Conservation (phyloP, 2,888 invertebrate species). For the Augiades crinisus region DNA sequence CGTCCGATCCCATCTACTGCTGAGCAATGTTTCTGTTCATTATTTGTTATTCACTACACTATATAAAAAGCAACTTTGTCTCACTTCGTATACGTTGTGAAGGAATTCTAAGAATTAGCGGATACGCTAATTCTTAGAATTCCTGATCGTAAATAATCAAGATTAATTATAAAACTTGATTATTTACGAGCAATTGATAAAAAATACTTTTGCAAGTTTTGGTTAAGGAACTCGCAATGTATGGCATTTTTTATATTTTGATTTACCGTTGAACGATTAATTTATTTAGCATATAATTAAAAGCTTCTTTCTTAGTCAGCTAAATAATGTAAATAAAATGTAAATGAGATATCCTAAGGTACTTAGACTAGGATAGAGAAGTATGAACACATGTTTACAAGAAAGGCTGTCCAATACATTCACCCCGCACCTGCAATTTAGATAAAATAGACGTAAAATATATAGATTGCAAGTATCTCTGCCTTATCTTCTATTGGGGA, state of each 20-base stretch:
- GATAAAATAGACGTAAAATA: constrained; percentile 42
- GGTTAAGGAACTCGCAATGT: too few species aligned
- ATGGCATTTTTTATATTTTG: too few species aligned
- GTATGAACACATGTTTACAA: constrained; percentile 35
- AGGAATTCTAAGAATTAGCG: too few species aligned
- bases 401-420: constrained; percentile 36
- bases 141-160: too few species aligned
- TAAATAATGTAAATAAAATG: constrained; percentile 1
- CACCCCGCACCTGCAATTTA: constrained; percentile 39
- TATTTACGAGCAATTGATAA: too few species aligned
- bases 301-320: too few species aligned
- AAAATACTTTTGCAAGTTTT: too few species aligned
- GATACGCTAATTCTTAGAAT: too few species aligned
- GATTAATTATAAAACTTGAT: too few species aligned
- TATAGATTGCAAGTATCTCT: constrained; percentile 40
- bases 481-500: constrained; percentile 31
- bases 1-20: constrained; percentile 25
- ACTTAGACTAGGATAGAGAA: constrained; percentile 11
- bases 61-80: neutral
- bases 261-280: too few species aligned
- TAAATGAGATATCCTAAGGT: neutral
- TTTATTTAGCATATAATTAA: too few species aligned
- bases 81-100: neutral
- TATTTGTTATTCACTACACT: constrained; percentile 16
- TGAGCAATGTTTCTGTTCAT: constrained; percentile 26